Base-by-base conservation (phyloP, 2,797 vertebrate genomes). In the Brachyrhaphis roseni region DNA sequence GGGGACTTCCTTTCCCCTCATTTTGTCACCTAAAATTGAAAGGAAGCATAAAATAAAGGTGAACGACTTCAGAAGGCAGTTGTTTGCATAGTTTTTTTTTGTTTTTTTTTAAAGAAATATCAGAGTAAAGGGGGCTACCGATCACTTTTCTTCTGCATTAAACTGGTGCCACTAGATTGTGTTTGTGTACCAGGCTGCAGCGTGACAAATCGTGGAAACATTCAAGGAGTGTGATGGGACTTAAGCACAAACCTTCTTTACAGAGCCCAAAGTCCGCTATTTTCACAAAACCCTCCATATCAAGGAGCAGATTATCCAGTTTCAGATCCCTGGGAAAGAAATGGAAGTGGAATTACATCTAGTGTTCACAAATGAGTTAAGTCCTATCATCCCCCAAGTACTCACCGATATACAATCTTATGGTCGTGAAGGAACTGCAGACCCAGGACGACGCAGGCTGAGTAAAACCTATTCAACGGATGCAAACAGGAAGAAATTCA, bases 191-290 rank as follows among this genome's bases (percentile, higher is more conserved):
- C 12, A 66, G n/a, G 41, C 26, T 66, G 31, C n/a, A 8, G 4
- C 2, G 23, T 15, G 43, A 39, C 6, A 1, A 39, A 39, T 20
- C 23, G 10, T 68, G 64, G 4, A 68, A 66, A 66, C 26, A 39
- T 20, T 68, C 8, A 26, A 20, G 26, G 5, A 31, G 2, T 8
- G 31, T 0, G 34, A 39, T 26, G 4, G 36, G 28, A 20, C 5
- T 59, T 1, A 13, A 73, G 36, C 43, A 62, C 91, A 90, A 82
- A 97, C 97, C 97, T 95, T 98, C 97, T 93, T 98, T 98, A 92
- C 97, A 98, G 70, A 98, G 96, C 8, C 97, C 97, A 45, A 98
- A 98, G 86, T 98, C 97, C n/a, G 97, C 97, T 1, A 98, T 98
- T 93, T 98, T 98, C 87, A 98, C 97, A 78, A 95, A 98, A 46